These are phyloP conservation scores for Drosophila helvetica DNA, from an alignment of 2,888 invertebrate species.

Conservation along the genomic window DNA sequence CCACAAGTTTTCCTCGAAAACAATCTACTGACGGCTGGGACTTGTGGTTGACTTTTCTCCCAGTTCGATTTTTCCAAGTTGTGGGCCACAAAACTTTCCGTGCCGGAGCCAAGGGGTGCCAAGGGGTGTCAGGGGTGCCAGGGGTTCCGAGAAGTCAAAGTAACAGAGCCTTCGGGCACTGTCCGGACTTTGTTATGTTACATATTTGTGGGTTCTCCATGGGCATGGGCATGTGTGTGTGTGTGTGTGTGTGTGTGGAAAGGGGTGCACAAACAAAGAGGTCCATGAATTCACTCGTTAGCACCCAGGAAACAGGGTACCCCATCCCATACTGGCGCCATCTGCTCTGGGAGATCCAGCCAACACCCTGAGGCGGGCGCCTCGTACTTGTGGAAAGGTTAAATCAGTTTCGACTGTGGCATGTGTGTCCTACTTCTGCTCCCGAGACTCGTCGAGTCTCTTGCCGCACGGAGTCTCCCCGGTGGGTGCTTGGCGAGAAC, in stretches of 20 bases:
- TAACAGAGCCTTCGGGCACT: constrained; percentile 50
- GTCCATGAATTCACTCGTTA: constrained; percentile 48
- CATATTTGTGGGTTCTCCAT: constrained; percentile 35
- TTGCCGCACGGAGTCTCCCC: background rate
- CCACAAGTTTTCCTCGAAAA: background rate
- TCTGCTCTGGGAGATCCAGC: constrained; percentile 27
- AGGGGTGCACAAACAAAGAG: constrained; percentile 30
- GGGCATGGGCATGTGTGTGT: background rate
- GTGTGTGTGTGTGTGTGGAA: constrained; percentile 3
- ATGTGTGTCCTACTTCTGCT: constrained; percentile 26
- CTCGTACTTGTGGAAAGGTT: constrained; percentile 38
- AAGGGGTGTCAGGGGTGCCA: background rate
- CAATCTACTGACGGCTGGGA: background rate
- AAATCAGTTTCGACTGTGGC: constrained; percentile 46
- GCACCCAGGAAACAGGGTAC: constrained; percentile 22
- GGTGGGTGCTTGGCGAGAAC: constrained; percentile 21
- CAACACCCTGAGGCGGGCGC: constrained; percentile 28
- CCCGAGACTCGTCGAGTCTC: background rate
- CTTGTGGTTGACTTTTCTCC: background rate
- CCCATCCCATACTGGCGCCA: constrained; percentile 13
- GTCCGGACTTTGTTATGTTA: constrained; percentile 54
- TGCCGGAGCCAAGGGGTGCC: too few relatives aligned
- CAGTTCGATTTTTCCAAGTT: background rate
- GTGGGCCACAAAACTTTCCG: constrained; percentile 8
- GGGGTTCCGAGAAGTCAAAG: constrained; percentile 46